phyloP scores from a whole-genome alignment of 2,113 vertebrate genomes.

The Ammospiza caudacuta region DNA sequence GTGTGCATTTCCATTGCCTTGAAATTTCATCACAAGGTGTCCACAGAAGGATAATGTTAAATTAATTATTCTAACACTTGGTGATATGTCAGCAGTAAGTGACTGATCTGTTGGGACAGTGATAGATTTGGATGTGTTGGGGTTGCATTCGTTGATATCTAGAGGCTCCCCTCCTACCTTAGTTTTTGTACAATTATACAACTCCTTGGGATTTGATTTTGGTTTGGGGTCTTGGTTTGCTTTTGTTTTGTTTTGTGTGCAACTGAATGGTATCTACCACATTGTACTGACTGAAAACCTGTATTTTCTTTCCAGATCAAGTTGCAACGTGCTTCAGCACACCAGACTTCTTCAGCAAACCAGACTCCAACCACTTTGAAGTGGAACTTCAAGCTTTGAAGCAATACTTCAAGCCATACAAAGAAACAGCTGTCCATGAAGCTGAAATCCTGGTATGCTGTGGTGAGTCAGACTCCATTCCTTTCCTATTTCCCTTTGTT shows the following conservation, averaged over 20 bases:
- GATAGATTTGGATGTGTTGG: background rate
- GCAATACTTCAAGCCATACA: background rate
- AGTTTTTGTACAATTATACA: background rate
- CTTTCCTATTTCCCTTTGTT: background rate
- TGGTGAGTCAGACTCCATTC: background rate
- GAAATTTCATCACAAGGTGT: background rate
- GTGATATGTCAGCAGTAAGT: background rate
- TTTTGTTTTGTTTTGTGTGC: background rate
- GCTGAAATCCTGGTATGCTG: background rate
- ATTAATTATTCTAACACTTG: background rate
- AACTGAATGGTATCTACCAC: background rate
- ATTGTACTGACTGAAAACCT: background rate
- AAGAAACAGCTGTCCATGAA: background rate
- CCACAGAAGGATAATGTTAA: background rate
- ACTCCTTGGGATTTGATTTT: background rate
- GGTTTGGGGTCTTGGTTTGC: background rate
- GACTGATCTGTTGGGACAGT: background rate
- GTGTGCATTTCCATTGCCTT: slow-evolving; percentile 17
- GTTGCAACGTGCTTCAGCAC: background rate
- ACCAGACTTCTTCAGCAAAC: background rate
- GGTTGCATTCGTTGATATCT: background rate
- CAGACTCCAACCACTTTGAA: background rate
- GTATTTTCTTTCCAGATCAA: background rate
- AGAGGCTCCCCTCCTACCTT: background rate
- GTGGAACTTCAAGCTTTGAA: background rate